Evolutionary conservation across 2,113 vertebrate genomes (phyloP), one percentile per base, ranked within the genome.

Genomic region (Cercopithecus mona): DNA sequence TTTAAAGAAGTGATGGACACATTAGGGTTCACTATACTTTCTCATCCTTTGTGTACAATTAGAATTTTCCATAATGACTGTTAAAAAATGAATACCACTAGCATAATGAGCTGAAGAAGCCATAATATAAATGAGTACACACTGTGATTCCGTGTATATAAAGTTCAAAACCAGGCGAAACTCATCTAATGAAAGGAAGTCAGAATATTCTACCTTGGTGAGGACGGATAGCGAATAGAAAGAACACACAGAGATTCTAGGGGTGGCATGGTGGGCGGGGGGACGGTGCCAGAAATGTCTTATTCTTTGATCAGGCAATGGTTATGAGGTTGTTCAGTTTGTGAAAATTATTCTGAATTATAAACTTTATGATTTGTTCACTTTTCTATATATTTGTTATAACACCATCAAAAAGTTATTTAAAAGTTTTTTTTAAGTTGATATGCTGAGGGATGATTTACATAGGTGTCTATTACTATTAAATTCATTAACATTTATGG

Each of bases 281-380:
- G 2, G 2, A 13, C 52, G 30, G 32, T 78, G 27, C 48, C 32
- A 52, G 68, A 27, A 82, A 82, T 57, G 52, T 78, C 23, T 0
- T 80, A 43, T 68, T 88, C 55, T 50, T 90, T 84, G 3, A 84
- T 78, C 81, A 40, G 18, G 32, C 23, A 70, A 72, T 8, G 9
- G 16, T 59, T 32, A 85, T 3, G 43, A 25, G 6, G 23, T 76
- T 94, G 8, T n/a, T 73, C 18, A 68, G 25, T 50, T 55, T 27
- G 27, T 86, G 11, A 81, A 96, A 94, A 68, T 52, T 61, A 90
- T 18, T 94, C 73, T 88, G 79, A 95, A 55, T 50, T 94, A 18
- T 45, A 59, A 1, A 87, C 8, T 79, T 64, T 91, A 25, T 3
- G 25, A 61, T 50, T 35, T 94, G 6, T 40, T 7, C 40, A 23